Evolutionary conservation across 2,113 vertebrate genomes (phyloP).

Genomic region (Otus sunia): DNA sequence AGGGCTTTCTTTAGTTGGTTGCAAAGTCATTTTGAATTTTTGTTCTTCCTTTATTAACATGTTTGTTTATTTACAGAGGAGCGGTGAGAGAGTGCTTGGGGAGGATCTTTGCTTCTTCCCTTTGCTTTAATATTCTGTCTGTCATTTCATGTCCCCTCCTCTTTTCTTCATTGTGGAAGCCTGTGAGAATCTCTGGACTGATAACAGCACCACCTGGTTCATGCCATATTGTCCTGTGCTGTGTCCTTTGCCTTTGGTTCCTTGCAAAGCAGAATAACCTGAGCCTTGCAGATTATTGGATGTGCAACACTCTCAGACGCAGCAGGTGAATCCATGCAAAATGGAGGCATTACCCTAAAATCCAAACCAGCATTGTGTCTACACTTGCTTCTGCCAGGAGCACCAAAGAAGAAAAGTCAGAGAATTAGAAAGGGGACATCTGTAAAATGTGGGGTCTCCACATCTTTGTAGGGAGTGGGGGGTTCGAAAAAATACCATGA

Average conservation of each 20-base stretch:
- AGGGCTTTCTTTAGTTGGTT: background rate
- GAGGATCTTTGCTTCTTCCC: background rate
- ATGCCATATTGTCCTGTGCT: background rate
- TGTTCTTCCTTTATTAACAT: background rate
- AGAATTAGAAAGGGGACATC: background rate
- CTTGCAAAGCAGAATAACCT: background rate
- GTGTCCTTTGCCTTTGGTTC: background rate
- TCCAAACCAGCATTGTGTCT: background rate
- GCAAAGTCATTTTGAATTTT: background rate
- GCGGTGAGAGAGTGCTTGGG: background rate
- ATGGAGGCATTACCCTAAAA: background rate
- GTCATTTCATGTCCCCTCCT: background rate
- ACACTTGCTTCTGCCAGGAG: background rate
- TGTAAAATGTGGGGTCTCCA: background rate
- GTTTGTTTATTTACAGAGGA: background rate
- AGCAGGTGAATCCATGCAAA: background rate
- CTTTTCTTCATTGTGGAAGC: background rate
- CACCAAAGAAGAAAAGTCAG: background rate
- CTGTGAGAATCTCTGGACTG: background rate
- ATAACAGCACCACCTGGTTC: background rate
- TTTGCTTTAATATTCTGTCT: background rate
- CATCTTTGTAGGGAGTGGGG: background rate
- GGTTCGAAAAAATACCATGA: background rate
- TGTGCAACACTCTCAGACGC: background rate
- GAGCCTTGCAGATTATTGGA: background rate